Percentiles rank a stretch among this genome's conserved stretches.
These are phyloP conservation scores for Megalonaias nervosa DNA, from an alignment of 1,140 invertebrate species.

Conservation along the genomic window DNA sequence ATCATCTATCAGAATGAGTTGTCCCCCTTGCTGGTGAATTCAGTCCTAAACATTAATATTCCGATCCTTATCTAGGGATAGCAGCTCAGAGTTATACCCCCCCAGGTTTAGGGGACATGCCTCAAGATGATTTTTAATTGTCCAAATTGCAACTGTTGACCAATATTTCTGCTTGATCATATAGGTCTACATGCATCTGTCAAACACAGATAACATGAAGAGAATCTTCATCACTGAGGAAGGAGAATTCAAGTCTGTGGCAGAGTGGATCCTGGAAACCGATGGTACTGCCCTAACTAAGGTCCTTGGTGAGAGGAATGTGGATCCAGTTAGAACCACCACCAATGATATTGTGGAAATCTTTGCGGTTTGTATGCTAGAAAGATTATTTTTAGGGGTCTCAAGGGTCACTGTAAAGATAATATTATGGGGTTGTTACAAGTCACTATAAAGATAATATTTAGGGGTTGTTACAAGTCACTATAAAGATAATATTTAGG, in stretches of 20 bases:
- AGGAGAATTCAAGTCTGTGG: conserved; percentile 98
- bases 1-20: too few relatives aligned
- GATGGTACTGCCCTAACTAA: conserved; percentile 99
- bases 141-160: too few relatives aligned
- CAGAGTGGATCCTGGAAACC: conserved; percentile 99
- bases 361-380: conserved; percentile 79
- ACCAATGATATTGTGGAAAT: conserved; percentile 99
- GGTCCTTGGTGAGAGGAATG: conserved; percentile 95
- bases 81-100: too few relatives aligned
- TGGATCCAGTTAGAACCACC: conserved; percentile 96
- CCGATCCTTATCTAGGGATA: too few relatives aligned
- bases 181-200: conserved; percentile 99
- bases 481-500: too few relatives aligned
- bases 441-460: too few relatives aligned
- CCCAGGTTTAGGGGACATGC: too few relatives aligned
- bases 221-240: conserved; percentile 97
- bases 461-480: too few relatives aligned
- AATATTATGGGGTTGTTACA: too few relatives aligned
- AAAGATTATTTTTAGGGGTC: neutral
- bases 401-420: neutral
- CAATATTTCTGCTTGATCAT: conserved; percentile 79
- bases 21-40: too few relatives aligned
- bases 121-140: too few relatives aligned
- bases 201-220: conserved; percentile 98
- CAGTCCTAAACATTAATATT: too few relatives aligned